These are phyloP conservation scores for Amblyornis subalaris DNA, from an alignment of 2,113 vertebrate genomes.

Conservation along the genomic window DNA sequence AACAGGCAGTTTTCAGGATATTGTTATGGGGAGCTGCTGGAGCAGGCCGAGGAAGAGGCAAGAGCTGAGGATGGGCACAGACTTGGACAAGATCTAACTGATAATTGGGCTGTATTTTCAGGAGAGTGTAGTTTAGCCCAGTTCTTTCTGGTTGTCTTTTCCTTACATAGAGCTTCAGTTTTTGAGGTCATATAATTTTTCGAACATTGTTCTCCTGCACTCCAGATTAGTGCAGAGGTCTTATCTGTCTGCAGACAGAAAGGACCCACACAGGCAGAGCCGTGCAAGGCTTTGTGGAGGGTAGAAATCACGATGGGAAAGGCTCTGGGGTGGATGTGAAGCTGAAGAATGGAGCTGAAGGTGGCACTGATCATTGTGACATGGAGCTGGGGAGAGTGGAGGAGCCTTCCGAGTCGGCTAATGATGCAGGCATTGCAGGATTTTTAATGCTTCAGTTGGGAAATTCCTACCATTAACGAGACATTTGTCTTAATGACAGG, in stretches of 20 bases:
- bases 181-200: background rate
- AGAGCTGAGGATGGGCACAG: background rate
- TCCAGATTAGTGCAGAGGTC: background rate
- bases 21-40: fast-evolving
- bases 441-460: constrained; percentile 52
- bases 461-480: constrained; percentile 49
- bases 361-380: background rate
- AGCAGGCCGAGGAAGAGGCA: background rate
- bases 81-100: background rate
- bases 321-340: background rate
- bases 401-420: background rate
- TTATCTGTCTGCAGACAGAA: background rate
- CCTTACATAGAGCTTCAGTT: background rate
- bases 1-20: background rate
- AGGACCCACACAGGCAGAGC: background rate
- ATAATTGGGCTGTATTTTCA: background rate
- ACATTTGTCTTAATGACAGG: constrained; percentile 49
- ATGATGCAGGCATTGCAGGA: background rate
- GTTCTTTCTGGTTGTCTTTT: background rate
- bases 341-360: background rate
- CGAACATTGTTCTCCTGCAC: background rate
- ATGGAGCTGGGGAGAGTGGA: background rate
- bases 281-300: background rate
- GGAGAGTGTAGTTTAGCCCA: background rate
- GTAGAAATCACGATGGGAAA: background rate